Conservation (phyloP, 2,888 invertebrate genomes). For the Leucania comma region DNA sequence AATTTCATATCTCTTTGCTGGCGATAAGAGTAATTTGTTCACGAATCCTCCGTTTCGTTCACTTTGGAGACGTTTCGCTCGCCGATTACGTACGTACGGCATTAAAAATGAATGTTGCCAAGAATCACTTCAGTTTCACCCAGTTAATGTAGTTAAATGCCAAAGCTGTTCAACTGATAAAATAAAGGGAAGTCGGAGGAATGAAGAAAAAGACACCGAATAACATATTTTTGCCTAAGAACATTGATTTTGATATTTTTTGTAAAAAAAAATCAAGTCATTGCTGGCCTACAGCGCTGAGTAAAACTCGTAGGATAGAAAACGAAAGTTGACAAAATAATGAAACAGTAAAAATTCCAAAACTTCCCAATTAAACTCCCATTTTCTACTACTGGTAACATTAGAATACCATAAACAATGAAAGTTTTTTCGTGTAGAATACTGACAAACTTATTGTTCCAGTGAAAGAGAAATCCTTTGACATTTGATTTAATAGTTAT, state of each 20-base stretch:
- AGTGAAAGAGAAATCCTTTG: neutral
- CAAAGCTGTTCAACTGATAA: neutral
- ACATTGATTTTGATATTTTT: neutral
- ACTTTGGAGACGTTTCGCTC: conserved; percentile 74
- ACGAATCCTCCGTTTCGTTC: conserved; percentile 73
- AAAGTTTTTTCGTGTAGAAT: neutral
- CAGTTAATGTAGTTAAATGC: neutral
- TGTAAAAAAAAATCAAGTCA: too few species aligned
- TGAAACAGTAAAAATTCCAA: neutral
- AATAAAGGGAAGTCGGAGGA: neutral
- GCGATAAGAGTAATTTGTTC: conserved; percentile 80
- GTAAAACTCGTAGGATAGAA: neutral
- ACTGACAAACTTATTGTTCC: neutral
- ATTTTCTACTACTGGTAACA: conserved; percentile 20
- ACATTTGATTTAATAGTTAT: neutral
- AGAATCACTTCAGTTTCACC: conserved; percentile 16
- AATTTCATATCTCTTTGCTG: conserved; percentile 84
- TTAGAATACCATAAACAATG: conserved; percentile 49
- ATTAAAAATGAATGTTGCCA: conserved; percentile 65
- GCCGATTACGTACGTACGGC: conserved; percentile 71
- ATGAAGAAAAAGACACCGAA: neutral
- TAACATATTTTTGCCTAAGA: neutral
- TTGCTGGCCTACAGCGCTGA: neutral
- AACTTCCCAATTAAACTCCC: neutral
- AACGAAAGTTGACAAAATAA: neutral